phyloP scores from a whole-genome alignment of 1,140 invertebrate species.

The Helicoverpa zea region DNA sequence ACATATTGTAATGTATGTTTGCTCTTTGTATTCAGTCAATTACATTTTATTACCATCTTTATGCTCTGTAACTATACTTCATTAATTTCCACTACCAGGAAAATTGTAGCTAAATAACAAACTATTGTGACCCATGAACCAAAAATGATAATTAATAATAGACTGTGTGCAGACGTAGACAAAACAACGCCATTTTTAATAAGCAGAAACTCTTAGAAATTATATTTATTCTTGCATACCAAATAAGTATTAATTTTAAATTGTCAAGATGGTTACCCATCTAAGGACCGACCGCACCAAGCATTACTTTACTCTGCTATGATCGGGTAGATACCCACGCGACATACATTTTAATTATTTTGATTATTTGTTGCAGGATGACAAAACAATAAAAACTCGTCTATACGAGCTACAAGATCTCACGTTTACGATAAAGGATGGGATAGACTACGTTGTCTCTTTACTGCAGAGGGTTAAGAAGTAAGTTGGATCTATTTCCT shows the following conservation, averaged over 20 bases:
- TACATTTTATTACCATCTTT: conserved; percentile 10
- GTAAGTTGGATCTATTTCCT: conserved; percentile 61
- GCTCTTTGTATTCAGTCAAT: conserved; percentile 15
- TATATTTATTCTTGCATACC: too few species aligned
- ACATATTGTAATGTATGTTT: conserved; percentile 1
- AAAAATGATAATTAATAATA: background rate
- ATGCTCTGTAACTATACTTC: background rate
- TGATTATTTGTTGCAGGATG: conserved; percentile 67
- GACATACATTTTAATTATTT: too few species aligned
- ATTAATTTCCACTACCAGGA: background rate
- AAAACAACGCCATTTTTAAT: too few species aligned
- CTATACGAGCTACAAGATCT: conserved; percentile 78
- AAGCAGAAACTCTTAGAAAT: too few species aligned
- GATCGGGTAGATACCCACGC: too few species aligned
- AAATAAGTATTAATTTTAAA: too few species aligned
- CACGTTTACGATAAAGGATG: conserved; percentile 81
- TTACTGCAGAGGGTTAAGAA: conserved; percentile 78
- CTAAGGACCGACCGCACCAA: background rate
- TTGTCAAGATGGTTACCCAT: too few species aligned
- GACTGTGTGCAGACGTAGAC: too few species aligned
- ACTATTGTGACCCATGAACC: conserved; percentile 4
- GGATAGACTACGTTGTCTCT: conserved; percentile 79
- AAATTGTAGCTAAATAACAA: background rate
- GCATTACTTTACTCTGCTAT: background rate
- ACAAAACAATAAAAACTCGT: conserved; percentile 78